These are phyloP conservation scores for Brachypodius melanocephalos DNA, from an alignment of 2,113 vertebrate species.

Conservation along the genomic window DNA sequence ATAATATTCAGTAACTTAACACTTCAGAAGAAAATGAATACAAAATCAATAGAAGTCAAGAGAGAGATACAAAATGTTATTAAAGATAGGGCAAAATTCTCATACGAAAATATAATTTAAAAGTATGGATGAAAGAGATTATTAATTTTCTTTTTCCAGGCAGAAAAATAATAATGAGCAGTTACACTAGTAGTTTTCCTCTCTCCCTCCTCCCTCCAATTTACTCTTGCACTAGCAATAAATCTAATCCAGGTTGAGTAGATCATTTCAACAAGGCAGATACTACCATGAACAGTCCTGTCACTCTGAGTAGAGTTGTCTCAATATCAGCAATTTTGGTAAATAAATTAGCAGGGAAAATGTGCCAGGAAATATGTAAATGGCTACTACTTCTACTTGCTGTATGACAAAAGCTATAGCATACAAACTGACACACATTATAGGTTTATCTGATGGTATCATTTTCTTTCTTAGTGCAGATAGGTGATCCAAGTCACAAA, in stretches of 20 bases:
- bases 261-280: background rate
- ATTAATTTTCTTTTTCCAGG: background rate
- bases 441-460: background rate
- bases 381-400: background rate
- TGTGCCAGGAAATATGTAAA: background rate
- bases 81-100: background rate
- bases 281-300: background rate
- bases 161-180: background rate
- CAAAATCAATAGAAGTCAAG: background rate
- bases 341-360: background rate
- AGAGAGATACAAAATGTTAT: background rate
- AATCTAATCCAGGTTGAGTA: background rate
- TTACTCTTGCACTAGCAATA: background rate
- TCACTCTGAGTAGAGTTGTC: background rate
- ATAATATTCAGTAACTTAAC: background rate
- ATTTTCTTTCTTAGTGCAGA: background rate
- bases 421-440: background rate
- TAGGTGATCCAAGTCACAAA: background rate
- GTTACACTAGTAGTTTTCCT: background rate
- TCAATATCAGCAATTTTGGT: background rate
- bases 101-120: background rate
- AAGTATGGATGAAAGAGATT: background rate
- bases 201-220: background rate
- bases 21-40: background rate
- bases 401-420: accelerated